Conservation (phyloP, 2,888 invertebrate genomes). For the Drosophila lutescens region DNA sequence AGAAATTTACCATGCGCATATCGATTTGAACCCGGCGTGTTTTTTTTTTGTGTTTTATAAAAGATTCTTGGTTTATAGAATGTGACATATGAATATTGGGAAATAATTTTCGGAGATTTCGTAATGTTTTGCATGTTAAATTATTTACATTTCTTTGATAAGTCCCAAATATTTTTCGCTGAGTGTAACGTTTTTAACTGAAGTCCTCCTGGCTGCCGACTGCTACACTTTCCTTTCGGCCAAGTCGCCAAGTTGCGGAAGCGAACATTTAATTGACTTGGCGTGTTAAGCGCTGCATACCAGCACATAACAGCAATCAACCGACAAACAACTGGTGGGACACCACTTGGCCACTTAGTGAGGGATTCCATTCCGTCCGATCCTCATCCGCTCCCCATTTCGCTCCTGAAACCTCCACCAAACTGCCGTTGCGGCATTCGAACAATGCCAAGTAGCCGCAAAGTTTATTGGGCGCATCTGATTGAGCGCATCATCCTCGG, state of each 20-base stretch:
- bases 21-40: too few species aligned
- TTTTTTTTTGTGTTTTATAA: too few species aligned
- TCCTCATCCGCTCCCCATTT: not conserved
- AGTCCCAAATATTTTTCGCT: not conserved
- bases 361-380: slow-evolving; percentile 27
- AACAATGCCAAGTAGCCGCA: slow-evolving; percentile 67
- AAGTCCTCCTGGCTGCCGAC: slow-evolving; percentile 5
- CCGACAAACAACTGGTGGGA: slow-evolving; percentile 65
- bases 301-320: slow-evolving; percentile 72
- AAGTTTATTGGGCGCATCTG: slow-evolving; percentile 68
- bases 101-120: too few species aligned
- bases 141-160: too few species aligned
- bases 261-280: slow-evolving; percentile 74
- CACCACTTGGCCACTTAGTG: slow-evolving; percentile 37
- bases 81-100: too few species aligned
- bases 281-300: slow-evolving; percentile 71
- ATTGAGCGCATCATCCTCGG: slow-evolving; percentile 55
- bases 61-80: too few species aligned
- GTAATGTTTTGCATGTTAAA: too few species aligned
- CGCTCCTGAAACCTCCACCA: not conserved
- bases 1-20: too few species aligned
- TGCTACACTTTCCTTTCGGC: slow-evolving; percentile 64
- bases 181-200: not conserved
- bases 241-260: slow-evolving; percentile 61
- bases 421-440: slow-evolving; percentile 13